phyloP scores from a whole-genome alignment of 2,797 vertebrate genomes.

The Centropyge bicolor region DNA sequence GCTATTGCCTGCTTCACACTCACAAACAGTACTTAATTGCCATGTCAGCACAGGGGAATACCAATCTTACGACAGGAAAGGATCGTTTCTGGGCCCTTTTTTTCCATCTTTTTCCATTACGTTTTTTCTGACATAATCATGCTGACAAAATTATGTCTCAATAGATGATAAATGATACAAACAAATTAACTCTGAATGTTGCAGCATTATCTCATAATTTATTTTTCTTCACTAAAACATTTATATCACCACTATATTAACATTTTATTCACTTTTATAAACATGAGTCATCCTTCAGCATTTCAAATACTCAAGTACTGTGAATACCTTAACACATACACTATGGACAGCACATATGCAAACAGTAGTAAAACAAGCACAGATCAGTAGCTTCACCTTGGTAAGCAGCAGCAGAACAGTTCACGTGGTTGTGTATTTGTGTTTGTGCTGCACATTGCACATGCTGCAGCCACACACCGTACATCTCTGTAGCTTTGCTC shows the following conservation, averaged over 20 bases:
- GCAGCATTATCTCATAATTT: too few relatives aligned
- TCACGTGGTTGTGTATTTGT: slow-evolving; percentile 11
- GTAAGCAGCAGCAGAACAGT: background rate
- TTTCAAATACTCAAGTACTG: background rate
- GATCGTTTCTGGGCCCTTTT: background rate
- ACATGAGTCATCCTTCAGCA: background rate
- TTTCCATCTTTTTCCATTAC: background rate
- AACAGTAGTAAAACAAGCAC: background rate
- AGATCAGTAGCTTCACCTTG: slow-evolving; percentile 1
- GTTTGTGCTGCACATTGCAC: background rate
- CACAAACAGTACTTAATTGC: slow-evolving; percentile 43
- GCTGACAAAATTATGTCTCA: too few relatives aligned
- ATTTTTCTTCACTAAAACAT: background rate
- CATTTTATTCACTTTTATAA: background rate
- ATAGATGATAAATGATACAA: too few relatives aligned
- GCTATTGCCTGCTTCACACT: slow-evolving; percentile 36
- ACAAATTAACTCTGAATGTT: too few relatives aligned
- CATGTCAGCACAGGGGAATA: slow-evolving; percentile 29
- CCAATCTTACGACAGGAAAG: slow-evolving; percentile 12
- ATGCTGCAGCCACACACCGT: background rate
- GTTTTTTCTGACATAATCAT: too few relatives aligned
- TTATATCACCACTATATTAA: background rate
- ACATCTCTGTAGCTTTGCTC: slow-evolving; percentile 19
- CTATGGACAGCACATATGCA: background rate
- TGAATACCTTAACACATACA: background rate